These are phyloP conservation scores for Tenrec ecaudatus DNA, from an alignment of 2,113 vertebrate species.

Conservation along the genomic window DNA sequence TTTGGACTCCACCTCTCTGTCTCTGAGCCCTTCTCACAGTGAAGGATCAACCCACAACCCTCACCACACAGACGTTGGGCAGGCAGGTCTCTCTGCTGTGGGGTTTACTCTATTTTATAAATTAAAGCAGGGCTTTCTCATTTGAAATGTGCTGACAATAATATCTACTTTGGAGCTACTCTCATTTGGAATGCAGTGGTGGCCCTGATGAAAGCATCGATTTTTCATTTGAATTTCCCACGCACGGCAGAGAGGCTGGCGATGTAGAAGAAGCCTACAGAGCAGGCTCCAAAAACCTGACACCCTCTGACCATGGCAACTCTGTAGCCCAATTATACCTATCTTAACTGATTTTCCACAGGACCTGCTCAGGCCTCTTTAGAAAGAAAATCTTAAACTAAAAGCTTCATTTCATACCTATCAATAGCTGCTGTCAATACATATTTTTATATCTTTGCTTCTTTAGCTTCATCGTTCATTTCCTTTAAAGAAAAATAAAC, in stretches of 20 bases:
- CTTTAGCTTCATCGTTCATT: slow-evolving; percentile 41
- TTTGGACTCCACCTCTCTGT: slow-evolving; percentile 86
- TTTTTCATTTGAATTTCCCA: slow-evolving; percentile 71
- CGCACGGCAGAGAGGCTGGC: slow-evolving; percentile 64
- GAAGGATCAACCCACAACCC: slow-evolving; percentile 67
- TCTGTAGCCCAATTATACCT: slow-evolving; percentile 60
- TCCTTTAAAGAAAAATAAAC: slow-evolving; percentile 35
- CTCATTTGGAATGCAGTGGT: slow-evolving; percentile 83
- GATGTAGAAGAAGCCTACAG: slow-evolving; percentile 61
- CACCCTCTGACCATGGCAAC: too few relatives aligned
- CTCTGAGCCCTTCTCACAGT: slow-evolving; percentile 74
- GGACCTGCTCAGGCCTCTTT: slow-evolving; percentile 64
- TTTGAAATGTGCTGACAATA: slow-evolving; percentile 82
- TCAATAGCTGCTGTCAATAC: background rate
- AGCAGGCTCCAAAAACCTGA: too few relatives aligned
- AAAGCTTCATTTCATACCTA: slow-evolving; percentile 15
- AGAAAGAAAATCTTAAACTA: slow-evolving; percentile 6
- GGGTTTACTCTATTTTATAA: slow-evolving; percentile 82
- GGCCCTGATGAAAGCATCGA: slow-evolving; percentile 77
- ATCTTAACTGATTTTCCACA: slow-evolving; percentile 62
- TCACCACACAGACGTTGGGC: slow-evolving; percentile 63
- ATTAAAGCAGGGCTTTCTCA: slow-evolving; percentile 82
- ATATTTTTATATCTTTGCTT: background rate
- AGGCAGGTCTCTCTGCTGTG: slow-evolving; percentile 45
- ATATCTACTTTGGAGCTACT: slow-evolving; percentile 58